Conservation (phyloP, 2,797 vertebrate genomes). For the Setipinna tenuifilis region DNA sequence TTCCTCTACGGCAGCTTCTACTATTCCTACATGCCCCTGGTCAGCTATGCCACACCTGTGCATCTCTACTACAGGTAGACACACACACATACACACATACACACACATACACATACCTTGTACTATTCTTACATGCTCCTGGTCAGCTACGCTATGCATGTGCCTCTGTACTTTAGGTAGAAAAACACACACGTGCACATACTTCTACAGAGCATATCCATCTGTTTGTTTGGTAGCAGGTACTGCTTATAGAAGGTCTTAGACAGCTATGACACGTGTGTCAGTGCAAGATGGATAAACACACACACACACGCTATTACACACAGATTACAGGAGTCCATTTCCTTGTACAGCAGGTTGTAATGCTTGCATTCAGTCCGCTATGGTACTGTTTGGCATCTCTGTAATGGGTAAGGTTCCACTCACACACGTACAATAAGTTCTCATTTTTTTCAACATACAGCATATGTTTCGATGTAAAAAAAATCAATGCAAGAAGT, state of each 20-base stretch:
- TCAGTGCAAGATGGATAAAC: too few species aligned
- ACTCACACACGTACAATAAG: background rate
- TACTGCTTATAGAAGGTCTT: too few species aligned
- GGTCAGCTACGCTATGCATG: slow-evolving; percentile 72
- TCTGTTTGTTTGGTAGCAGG: too few species aligned
- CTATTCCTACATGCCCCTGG: slow-evolving; percentile 92
- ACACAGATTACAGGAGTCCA: too few species aligned
- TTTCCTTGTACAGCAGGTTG: slow-evolving; percentile 72
- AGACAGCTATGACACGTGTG: too few species aligned
- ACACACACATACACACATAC: background rate
- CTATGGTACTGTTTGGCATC: slow-evolving; percentile 86
- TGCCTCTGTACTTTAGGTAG: background rate
- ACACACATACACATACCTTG: slow-evolving; percentile 63
- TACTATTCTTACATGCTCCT: slow-evolving; percentile 95
- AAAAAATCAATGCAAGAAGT: too few species aligned
- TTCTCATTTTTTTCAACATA: too few species aligned
- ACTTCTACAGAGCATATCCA: too few species aligned
- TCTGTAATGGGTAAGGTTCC: slow-evolving; percentile 75
- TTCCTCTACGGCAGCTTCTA: slow-evolving; percentile 95
- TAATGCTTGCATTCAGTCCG: slow-evolving; percentile 93
- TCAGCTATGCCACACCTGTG: slow-evolving; percentile 87
- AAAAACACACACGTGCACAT: background rate
- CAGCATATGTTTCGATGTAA: too few species aligned
- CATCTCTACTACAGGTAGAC: slow-evolving; percentile 82
- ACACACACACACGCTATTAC: too few species aligned